Base-by-base conservation (phyloP, 2,888 invertebrate genomes). In the Dendrolimus pini region DNA sequence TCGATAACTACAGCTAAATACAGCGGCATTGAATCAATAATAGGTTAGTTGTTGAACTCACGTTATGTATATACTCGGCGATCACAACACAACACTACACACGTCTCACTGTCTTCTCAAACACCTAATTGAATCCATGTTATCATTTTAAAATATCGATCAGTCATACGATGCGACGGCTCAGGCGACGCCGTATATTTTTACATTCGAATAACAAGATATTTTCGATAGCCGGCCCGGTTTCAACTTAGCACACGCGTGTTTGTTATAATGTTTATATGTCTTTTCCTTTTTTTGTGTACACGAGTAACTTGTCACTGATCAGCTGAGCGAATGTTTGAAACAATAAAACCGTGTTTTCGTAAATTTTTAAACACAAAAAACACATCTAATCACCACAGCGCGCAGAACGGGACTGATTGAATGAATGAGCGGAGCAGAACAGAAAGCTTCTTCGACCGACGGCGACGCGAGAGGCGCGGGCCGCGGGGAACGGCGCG, bases 81-180 rank as follows among this genome's bases (percentile, higher is more conserved):
- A 9, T 54, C 14, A 66, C 65, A 66, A 63, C 61, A 65, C 65
- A 70, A 72, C 68, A 82, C 75, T 64, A 71, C 70, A 73, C 71
- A 72, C 69, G 75, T 72, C 75, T 80, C 83, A 85, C 80, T 69
- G 78, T 82, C 82, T 84, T 83, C 81, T 80, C 69, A 78, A 78
- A 81, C 74, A 86, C 82, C 72, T 86, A 83, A 88, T 88, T 87
- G 83, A 89, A 89, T 85, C 82, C 89, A 87, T 89, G 86, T 87
- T 89, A 89, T 87, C 86, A 89, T 89, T 89, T 47, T 86, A 87
- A 83, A 89, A 85, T 89, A 90, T 90, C 88, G 89, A 90, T 89
- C 88, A 87, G 86, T 85, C 84, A 85, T 88, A 88, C 84, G 84
- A 82, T 80, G 82, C 75, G 75, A 78, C 82, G 75, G 79, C 85